Conservation (phyloP, 2,797 vertebrate genomes). For the Cynodonichthys magdalenae region DNA sequence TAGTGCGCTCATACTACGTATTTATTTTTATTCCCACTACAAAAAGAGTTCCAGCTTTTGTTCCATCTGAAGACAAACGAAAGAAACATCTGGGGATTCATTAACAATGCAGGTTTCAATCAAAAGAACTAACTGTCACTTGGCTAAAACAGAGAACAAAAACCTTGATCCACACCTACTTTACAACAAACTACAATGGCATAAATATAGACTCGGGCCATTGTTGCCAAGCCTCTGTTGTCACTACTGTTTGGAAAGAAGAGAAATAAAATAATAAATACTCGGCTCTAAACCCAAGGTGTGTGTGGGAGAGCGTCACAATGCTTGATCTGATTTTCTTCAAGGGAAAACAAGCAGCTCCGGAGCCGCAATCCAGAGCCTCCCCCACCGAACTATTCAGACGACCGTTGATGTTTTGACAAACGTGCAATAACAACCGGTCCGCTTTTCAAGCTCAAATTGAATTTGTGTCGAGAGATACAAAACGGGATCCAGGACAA, state of each 20-base stretch:
- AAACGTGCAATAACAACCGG: slow-evolving; percentile 58
- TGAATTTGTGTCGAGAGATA: slow-evolving; percentile 65
- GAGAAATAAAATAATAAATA: slow-evolving; percentile 32
- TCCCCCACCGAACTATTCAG: slow-evolving; percentile 54
- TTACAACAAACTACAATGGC: slow-evolving; percentile 31
- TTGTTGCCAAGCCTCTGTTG: slow-evolving; percentile 40
- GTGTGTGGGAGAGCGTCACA: slow-evolving; percentile 56
- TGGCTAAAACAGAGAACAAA: slow-evolving; percentile 7
- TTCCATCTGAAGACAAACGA: slow-evolving; percentile 14
- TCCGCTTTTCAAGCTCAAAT: slow-evolving; percentile 66
- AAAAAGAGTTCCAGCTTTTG: slow-evolving; percentile 18
- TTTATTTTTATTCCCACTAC: slow-evolving; percentile 11
- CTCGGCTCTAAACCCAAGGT: slow-evolving; percentile 39
- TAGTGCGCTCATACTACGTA: background rate
- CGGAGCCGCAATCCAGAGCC: slow-evolving; percentile 20
- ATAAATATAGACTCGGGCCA: slow-evolving; percentile 48
- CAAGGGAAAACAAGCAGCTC: slow-evolving; percentile 46
- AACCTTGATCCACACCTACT: slow-evolving; percentile 29
- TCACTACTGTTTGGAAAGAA: slow-evolving; percentile 34
- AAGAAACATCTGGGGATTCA: slow-evolving; percentile 16
- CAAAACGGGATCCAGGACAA: slow-evolving; percentile 48
- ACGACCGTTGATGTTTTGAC: slow-evolving; percentile 66
- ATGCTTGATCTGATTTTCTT: slow-evolving; percentile 57
- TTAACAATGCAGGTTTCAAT: slow-evolving; percentile 10
- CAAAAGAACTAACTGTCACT: slow-evolving; percentile 19